A percentile compares a stretch with the other conserved stretches of the same genome.
Evolutionary conservation across 2,888 invertebrate species (phyloP).

Genomic region (Sinodicranocentrus sp.): DNA sequence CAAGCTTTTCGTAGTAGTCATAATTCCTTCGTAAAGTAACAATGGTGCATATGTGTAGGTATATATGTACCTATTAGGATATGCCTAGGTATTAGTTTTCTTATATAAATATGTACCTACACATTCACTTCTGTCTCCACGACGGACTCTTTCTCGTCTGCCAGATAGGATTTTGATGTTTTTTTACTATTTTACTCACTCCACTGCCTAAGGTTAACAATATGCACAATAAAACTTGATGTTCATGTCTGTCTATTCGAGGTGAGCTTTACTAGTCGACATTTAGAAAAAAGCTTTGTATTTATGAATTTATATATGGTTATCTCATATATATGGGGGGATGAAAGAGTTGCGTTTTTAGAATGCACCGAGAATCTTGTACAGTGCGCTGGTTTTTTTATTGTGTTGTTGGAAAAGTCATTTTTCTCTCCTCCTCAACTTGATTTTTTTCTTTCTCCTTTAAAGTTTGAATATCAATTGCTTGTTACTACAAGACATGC

Average conservation of each 20-base stretch:
- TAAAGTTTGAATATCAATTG: conserved; percentile 49
- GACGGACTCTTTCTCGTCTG: conserved; percentile 23
- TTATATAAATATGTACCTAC: neutral
- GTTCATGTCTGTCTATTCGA: conserved; percentile 29
- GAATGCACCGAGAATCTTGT: no score
- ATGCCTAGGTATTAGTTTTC: neutral
- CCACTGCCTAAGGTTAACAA: conserved; percentile 52
- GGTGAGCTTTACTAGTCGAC: neutral
- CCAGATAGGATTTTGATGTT: conserved; percentile 26
- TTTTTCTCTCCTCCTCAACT: conserved; percentile 31
- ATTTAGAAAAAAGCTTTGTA: no score
- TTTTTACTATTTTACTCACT: conserved; percentile 44
- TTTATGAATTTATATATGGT: no score
- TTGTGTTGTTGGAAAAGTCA: conserved; percentile 45
- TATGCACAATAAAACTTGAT: conserved; percentile 53
- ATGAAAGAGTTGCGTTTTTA: no score
- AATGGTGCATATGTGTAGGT: neutral
- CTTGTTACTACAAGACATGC: neutral
- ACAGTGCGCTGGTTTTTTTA: conserved; percentile 5
- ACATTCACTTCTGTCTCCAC: conserved; percentile 4
- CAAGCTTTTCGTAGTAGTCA: neutral
- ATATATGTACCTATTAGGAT: neutral
- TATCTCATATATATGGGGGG: no score
- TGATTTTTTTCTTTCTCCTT: conserved; percentile 28
- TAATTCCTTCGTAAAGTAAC: neutral